Evolutionary conservation across 2,797 vertebrate species (phyloP).

Genomic region (Limnodromus scolopaceus): DNA sequence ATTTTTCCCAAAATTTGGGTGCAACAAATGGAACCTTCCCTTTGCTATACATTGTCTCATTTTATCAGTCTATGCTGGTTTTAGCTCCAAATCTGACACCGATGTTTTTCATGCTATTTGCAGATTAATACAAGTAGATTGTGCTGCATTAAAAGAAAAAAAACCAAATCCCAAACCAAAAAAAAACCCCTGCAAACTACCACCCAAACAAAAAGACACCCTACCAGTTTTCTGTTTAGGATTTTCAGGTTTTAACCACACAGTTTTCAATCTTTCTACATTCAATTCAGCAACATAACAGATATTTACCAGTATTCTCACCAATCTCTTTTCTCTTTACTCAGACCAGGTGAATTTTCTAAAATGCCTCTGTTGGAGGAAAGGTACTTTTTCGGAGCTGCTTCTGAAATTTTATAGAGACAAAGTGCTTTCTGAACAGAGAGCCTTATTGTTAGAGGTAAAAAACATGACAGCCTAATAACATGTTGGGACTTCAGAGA

Average conservation of each 20-base stretch:
- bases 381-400: not conserved
- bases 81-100: not conserved
- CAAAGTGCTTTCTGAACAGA: not conserved
- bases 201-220: rapidly evolving
- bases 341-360: not conserved
- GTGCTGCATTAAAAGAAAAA: not conserved
- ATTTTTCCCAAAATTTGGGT: not conserved
- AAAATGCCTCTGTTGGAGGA: not conserved
- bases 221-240: rapidly evolving
- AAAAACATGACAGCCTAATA: constrained; percentile 21
- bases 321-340: not conserved
- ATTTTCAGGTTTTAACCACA: not conserved
- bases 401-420: not conserved
- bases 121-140: not conserved
- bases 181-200: not conserved
- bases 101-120: not conserved
- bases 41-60: not conserved
- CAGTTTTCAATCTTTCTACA: not conserved
- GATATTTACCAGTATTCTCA: not conserved
- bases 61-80: rapidly evolving
- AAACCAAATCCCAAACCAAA: not conserved
- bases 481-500: not conserved
- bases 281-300: not conserved
- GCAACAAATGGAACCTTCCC: not conserved
- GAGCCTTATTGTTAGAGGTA: not conserved